Evolutionary conservation across 2,113 vertebrate species (phyloP).

Genomic region (Alosa alosa): DNA sequence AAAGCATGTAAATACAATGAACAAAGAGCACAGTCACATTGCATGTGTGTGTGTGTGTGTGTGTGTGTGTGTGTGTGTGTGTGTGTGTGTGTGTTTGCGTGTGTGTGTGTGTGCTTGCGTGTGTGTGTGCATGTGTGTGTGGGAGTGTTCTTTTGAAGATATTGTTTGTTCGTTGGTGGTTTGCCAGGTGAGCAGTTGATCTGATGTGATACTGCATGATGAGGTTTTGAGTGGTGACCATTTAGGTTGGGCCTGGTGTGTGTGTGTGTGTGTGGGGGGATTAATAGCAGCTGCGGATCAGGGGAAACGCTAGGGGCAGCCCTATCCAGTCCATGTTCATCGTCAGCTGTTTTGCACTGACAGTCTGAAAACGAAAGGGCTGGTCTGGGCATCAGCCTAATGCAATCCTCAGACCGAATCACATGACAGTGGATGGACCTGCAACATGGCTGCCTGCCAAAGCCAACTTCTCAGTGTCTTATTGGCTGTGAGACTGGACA

Average conservation of each 20-base stretch:
- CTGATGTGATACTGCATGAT: background rate
- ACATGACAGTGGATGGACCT: background rate
- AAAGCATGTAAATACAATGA: background rate
- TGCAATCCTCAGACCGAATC: background rate
- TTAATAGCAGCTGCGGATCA: no score
- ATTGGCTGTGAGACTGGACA: background rate
- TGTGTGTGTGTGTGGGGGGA: no score
- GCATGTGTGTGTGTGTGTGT: no score
- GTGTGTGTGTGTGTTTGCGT: background rate
- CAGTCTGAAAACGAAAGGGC: background rate
- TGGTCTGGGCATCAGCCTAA: background rate
- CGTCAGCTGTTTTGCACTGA: background rate
- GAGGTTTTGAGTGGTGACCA: no score
- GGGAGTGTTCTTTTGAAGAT: no score
- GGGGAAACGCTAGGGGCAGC: background rate
- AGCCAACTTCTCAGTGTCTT: background rate
- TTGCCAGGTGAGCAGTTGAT: background rate
- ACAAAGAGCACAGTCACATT: no score
- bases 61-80: background rate
- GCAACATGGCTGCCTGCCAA: background rate
- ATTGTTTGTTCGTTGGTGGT: background rate
- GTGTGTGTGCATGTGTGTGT: background rate
- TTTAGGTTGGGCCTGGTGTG: no score
- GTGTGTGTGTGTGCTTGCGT: background rate
- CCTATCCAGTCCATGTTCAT: background rate